Evolutionary conservation across 1,140 invertebrate genomes (phyloP), one percentile per base, ranked within the genome.

Genomic region (Drosophila repleta): DNA sequence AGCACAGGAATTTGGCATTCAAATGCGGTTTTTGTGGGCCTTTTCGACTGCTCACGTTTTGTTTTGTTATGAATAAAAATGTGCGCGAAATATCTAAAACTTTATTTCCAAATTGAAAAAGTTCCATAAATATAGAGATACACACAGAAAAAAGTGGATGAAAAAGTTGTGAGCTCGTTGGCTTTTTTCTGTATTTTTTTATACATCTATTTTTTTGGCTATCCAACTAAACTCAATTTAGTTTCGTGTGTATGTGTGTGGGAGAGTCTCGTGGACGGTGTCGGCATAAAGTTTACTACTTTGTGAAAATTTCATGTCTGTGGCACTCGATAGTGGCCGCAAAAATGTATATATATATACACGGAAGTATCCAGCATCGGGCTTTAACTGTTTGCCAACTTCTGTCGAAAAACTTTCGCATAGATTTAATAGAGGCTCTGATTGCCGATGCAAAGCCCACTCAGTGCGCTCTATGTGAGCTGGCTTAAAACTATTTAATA

Each of bases 81-180:
- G 62, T 69, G 63, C 61, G 76, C 73, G 76, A 75, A 82, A 87
- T 75, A 73, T 68, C 55, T 43, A 78, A 67, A 88, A 88, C 83
- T 88, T 88, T 88, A 89, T 78, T 88, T 83, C 66, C 83, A 88
- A 88, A 88, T 88, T 88, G 83, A 88, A 88, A 88, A 88, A 88
- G 83, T 88, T 88, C 79, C 79, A 88, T 88, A 88, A 88, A 88
- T 88, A 88, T 79, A 88, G 62, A 88, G 85, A 85, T 83, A 83
- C 83, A 73, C 74, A 71, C 48, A 55, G 24, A 65, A 65, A 64
- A 66, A 51, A 37, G 52, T 63, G 57, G 64, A 57, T 56, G 61
- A 87, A 83, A 83, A 85, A 85, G 74, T 87, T 85, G 32, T 32
- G n/a, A 53, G 61, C 75, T 74, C 49, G 64, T 65, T 82, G 37